Evolutionary conservation across 2,888 invertebrate species (phyloP).

Genomic region (Masnerella sp.): DNA sequence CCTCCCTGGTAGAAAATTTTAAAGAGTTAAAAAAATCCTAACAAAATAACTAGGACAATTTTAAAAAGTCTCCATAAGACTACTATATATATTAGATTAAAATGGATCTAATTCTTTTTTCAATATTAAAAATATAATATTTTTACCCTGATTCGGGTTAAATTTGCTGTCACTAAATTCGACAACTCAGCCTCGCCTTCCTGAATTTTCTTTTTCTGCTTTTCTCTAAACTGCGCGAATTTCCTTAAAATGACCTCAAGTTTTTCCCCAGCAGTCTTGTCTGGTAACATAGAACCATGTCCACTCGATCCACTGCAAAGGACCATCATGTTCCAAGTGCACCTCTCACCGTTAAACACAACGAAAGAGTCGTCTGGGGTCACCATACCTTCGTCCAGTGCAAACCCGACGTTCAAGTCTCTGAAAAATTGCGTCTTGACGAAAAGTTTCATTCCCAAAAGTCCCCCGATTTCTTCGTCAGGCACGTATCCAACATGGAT

Average conservation of each 20-base stretch:
- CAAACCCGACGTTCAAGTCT: conserved; percentile 86
- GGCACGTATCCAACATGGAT: conserved; percentile 87
- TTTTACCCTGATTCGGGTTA: conserved; percentile 81
- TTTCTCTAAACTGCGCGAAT: conserved; percentile 82
- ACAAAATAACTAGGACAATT: neutral
- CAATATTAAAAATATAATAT: neutral
- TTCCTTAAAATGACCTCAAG: conserved; percentile 81
- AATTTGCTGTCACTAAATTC: conserved; percentile 86
- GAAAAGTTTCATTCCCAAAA: conserved; percentile 85
- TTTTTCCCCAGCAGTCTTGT: conserved; percentile 87
- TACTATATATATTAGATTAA: too few species aligned
- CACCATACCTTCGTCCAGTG: conserved; percentile 86
- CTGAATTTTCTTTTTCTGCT: conserved; percentile 80
- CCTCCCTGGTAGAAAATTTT: conserved; percentile 82
- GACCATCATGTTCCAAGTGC: conserved; percentile 83
- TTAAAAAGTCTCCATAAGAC: neutral
- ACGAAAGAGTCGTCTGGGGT: conserved; percentile 73
- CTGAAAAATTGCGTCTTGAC: conserved; percentile 83
- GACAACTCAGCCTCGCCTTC: conserved; percentile 81
- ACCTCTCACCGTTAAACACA: conserved; percentile 83
- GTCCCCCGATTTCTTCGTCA: conserved; percentile 88
- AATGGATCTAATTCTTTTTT: neutral
- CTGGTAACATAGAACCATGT: conserved; percentile 85
- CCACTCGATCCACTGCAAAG: conserved; percentile 85
- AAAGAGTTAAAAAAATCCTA: neutral